phyloP scores from a whole-genome alignment of 2,888 invertebrate species.

The Drosophila suboccidentalis region DNA sequence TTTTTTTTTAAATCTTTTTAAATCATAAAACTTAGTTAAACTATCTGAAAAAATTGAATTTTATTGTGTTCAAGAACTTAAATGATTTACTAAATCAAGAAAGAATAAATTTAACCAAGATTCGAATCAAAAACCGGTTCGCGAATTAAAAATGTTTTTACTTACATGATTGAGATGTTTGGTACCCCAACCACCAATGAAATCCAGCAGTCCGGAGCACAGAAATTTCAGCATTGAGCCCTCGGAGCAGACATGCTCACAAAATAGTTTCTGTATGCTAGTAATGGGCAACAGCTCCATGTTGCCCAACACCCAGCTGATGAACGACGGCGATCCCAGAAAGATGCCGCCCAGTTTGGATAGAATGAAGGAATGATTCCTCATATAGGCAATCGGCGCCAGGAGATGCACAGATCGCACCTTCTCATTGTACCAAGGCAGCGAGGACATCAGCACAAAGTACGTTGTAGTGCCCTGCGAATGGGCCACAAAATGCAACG shows the following conservation, averaged over 20 bases:
- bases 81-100: too few species aligned
- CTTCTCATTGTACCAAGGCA: constrained; percentile 89
- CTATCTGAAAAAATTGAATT: too few species aligned
- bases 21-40: too few species aligned
- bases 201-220: constrained; percentile 79
- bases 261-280: constrained; percentile 75
- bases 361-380: constrained; percentile 85
- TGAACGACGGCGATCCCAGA: constrained; percentile 77
- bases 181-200: constrained; percentile 83
- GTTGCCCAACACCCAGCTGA: constrained; percentile 80
- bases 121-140: too few species aligned
- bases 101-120: too few species aligned
- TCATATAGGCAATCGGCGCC: constrained; percentile 90
- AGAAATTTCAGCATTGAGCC: constrained; percentile 79
- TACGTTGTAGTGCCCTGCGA: constrained; percentile 90
- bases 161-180: constrained; percentile 83
- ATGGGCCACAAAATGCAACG: constrained; percentile 91
- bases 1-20: too few species aligned
- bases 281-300: constrained; percentile 89
- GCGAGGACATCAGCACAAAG: constrained; percentile 90
- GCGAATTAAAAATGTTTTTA: neutral
- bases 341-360: constrained; percentile 85
- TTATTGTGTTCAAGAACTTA: too few species aligned
- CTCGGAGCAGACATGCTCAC: constrained; percentile 88
- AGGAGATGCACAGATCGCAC: constrained; percentile 89